Evolutionary conservation across 2,888 invertebrate species (phyloP), one percentile per base, ranked within the genome.

Genomic region (Bibio marci): DNA sequence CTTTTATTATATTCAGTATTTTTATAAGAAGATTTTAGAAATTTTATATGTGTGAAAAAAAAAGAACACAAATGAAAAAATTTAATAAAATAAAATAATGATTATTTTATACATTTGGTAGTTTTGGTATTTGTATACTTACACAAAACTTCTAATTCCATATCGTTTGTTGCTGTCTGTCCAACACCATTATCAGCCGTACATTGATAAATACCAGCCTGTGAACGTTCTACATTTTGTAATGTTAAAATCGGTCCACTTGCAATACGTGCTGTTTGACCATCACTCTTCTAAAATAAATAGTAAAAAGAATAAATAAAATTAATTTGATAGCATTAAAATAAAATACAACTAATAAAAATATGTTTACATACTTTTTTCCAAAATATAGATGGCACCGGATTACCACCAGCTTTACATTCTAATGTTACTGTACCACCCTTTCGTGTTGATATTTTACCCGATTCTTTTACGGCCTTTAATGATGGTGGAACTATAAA

Each of bases 371-470:
- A 22, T 22, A 62, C 62, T 57, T 62, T 62, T 52, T 62, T 62
- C 79, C 79, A 79, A n/a, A 66, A 67, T 44, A 79, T 77, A 17
- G 65, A 69, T 1, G 79, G 79, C 25, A 76, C 76, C 0, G 79
- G 79, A 59, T 79, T 79, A 12, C 79, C 79, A 1, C 75, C 70
- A 0, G 76, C 78, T 43, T 76, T 63, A 50, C 79, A 79, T 55
- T 77, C 76, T 40, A 79, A 58, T 30, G 76, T 76, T 2, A 76
- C 71, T 1, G 76, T 71, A 11, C 74, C 75, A 1, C 76, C 77
- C 41, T 76, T 69, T 34, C 76, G 57, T 11, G 76, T 76, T 27
- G 76, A 73, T 35, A 76, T 66, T 50, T 75, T 73, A 4, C 73
- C 64, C 19, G 64, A 71, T 49, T 74, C 71, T 4, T 76, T 76